These are phyloP conservation scores for Drosophila bipectinata DNA, from an alignment of 1,140 invertebrate species.

Conservation along the genomic window DNA sequence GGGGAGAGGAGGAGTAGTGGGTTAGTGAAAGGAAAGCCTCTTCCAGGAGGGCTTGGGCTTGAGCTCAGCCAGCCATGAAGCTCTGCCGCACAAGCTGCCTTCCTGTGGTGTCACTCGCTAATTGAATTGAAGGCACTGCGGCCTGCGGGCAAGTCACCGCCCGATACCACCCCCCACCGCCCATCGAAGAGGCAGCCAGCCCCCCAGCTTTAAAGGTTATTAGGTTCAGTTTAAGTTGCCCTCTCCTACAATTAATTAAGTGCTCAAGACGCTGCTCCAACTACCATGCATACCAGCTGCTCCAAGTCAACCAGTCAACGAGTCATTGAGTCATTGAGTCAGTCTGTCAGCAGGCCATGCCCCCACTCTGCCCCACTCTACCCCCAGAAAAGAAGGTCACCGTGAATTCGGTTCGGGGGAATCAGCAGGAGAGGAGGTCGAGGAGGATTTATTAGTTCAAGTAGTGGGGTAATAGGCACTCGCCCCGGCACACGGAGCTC, in stretches of 20 bases:
- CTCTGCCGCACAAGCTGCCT: neutral
- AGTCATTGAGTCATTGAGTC: conserved; percentile 32
- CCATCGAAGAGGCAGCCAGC: neutral
- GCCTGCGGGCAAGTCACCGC: conserved; percentile 40
- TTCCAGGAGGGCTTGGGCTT: neutral
- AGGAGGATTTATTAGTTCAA: conserved; percentile 81
- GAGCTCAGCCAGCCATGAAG: neutral
- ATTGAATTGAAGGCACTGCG: conserved; percentile 45
- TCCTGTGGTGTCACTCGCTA: conserved; percentile 43
- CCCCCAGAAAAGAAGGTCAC: conserved; percentile 66
- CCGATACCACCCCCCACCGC: neutral
- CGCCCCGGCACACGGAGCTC: conserved; percentile 27
- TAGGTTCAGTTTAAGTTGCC: conserved; percentile 74
- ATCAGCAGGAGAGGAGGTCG: conserved; percentile 25
- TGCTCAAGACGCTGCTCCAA: conserved; percentile 56
- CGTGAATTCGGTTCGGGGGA: conserved; percentile 7
- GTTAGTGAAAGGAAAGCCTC: too few species aligned
- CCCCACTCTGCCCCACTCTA: conserved; percentile 1
- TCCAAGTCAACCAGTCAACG: conserved; percentile 51
- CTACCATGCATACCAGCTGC: conserved; percentile 14
- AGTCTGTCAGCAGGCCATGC: conserved; percentile 38
- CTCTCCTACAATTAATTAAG: conserved; percentile 76
- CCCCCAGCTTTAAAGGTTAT: conserved; percentile 70
- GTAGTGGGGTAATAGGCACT: conserved; percentile 58
- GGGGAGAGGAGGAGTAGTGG: neutral